These are phyloP conservation scores for Seira sanloemensis DNA, from an alignment of 2,888 invertebrate species.

Conservation along the genomic window DNA sequence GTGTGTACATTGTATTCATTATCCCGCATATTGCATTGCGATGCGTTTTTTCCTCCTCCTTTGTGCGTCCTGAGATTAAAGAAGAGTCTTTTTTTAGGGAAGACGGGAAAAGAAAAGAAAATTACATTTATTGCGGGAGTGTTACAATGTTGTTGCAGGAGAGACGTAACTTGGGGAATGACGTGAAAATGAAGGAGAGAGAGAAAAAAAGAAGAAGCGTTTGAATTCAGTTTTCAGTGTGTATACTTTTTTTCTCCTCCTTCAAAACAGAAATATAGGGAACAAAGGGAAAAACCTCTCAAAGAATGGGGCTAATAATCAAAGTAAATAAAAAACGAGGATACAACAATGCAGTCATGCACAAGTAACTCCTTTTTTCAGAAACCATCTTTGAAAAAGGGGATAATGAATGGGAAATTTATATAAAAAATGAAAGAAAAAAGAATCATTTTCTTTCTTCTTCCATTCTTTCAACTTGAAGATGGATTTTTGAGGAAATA, in stretches of 20 bases:
- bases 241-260: background rate
- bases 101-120: conserved; percentile 22
- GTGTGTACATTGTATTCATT: background rate
- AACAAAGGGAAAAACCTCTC: conserved; percentile 12
- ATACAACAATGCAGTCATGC: conserved; percentile 62
- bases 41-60: no score
- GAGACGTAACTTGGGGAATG: background rate
- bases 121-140: background rate
- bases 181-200: background rate
- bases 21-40: background rate
- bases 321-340: conserved; percentile 48
- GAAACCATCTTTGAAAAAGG: conserved; percentile 10
- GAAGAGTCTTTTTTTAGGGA: background rate
- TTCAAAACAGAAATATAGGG: background rate
- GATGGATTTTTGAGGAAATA: conserved; percentile 19
- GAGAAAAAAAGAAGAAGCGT: background rate
- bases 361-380: conserved; percentile 46
- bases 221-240: background rate
- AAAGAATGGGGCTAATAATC: conserved; percentile 63
- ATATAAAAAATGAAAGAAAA: conserved; percentile 28
- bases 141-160: background rate
- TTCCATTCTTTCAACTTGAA: conserved; percentile 11
- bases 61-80: background rate
- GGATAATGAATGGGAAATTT: conserved; percentile 51
- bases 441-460: conserved; percentile 4